Conservation (phyloP, 2,888 invertebrate species). For the Noctua janthe region DNA sequence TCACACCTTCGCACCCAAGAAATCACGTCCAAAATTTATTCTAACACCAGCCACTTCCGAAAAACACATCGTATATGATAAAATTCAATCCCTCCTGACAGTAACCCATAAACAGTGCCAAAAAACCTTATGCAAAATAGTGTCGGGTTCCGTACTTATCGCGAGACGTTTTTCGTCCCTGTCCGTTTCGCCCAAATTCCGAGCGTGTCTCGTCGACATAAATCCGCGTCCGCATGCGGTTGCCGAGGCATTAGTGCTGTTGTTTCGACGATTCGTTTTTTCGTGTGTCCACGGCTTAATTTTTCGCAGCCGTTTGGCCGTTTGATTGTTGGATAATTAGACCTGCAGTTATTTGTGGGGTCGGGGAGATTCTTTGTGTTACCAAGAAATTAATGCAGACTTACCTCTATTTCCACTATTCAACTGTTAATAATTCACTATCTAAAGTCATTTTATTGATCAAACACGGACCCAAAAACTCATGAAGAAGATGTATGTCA, state of each 20-base stretch:
- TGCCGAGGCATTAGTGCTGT: constrained; percentile 61
- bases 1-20: not conserved
- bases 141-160: constrained; percentile 67
- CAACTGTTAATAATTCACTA: not conserved
- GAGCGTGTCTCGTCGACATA: constrained; percentile 72
- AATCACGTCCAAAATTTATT: constrained; percentile 15
- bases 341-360: constrained; percentile 24
- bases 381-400: not conserved
- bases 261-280: constrained; percentile 59
- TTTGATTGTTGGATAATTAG: constrained; percentile 52
- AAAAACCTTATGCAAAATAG: constrained; percentile 72
- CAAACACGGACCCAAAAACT: not conserved
- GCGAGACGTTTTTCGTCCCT: constrained; percentile 72
- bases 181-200: constrained; percentile 73
- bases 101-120: constrained; percentile 67
- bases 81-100: constrained; percentile 68
- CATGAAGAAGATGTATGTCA: not conserved
- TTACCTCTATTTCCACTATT: not conserved
- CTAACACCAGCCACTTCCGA: constrained; percentile 24
- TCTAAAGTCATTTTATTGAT: not conserved
- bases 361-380: not conserved
- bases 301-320: constrained; percentile 44
- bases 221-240: constrained; percentile 70
- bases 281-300: constrained; percentile 57
- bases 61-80: constrained; percentile 65